Evolutionary conservation across 2,888 invertebrate species (phyloP).

Genomic region (Lepidonotus clava): DNA sequence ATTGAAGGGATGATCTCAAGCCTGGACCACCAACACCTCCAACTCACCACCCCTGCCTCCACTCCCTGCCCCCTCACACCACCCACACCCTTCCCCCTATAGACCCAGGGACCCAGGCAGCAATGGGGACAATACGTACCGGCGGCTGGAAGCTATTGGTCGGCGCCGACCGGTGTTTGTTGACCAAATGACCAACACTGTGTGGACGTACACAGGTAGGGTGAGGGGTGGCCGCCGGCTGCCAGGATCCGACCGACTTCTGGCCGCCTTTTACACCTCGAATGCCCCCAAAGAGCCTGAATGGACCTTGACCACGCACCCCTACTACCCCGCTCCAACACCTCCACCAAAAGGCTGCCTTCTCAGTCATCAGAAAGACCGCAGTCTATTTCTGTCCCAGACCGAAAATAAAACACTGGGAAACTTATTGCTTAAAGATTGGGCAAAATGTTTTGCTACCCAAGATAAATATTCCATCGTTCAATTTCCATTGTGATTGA

Average conservation of each 20-base stretch:
- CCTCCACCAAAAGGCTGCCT: no score
- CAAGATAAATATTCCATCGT: not conserved
- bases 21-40: not conserved
- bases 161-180: not conserved
- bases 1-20: slow-evolving; percentile 13
- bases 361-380: no score
- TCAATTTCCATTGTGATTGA: not conserved
- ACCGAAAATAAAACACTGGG: not conserved
- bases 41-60: not conserved
- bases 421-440: not conserved
- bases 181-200: not conserved
- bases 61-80: not conserved
- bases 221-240: not conserved
- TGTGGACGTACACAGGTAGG: not conserved
- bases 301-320: no score
- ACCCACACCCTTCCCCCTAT: no score
- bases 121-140: no score
- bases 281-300: no score
- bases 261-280: not conserved
- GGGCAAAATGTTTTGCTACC: not conserved
- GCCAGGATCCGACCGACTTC: not conserved
- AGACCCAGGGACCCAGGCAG: no score
- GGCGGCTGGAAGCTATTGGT: no score
- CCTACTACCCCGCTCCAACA: no score
- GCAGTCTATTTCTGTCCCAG: no score